Evolutionary conservation across 1,140 invertebrate genomes (phyloP), one percentile per base, ranked within the genome.

Genomic region (Meloidogyne exigua): DNA sequence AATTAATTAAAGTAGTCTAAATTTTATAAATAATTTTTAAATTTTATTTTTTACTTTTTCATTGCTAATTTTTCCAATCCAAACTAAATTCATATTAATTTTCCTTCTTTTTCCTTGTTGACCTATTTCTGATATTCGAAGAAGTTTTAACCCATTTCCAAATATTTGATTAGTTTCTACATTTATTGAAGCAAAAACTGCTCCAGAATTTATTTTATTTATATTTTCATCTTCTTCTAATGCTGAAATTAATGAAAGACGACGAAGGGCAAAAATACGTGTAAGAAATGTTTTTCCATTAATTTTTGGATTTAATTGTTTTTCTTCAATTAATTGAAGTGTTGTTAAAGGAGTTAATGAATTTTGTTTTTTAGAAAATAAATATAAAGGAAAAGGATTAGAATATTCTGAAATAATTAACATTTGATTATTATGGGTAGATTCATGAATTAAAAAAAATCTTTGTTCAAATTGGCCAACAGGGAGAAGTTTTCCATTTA

Each of bases 401-500:
- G 23, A 65, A n/a, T 73, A 12, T 21, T 73, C 72, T 9, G 72
- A 73, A 62, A 73, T 57, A 39, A 73, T 36, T 65, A 73, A 23
- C 11, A 73, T 18, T 21, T 44, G 36, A 21, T 39, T 21, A 21
- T 21, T 32, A 26, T 62, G 42, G 26, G 65, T 39, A 0, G 49
- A 25, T 65, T 73, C 39, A 10, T 73, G 72, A 65, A 73, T 65
- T 62, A 73, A 36, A 65, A 64, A 73, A 25, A 73, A 73, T 26
- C 25, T 62, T 65, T 66, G 23, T 13, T 73, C 72, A 32, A 73
- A 65, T 64, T 73, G 72, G 44, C 26, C 11, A 18, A 11, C 4
- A 4, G 72, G 72, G 10, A 72, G 71, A 25, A 73, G 72, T 11
- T 49, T 23, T 15, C 72, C 49, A 49, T 73, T n/a, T 21, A 73